Evolutionary conservation across 2,888 invertebrate species (phyloP), one percentile per base, ranked within the genome.

Genomic region (Periphyllus acericola): DNA sequence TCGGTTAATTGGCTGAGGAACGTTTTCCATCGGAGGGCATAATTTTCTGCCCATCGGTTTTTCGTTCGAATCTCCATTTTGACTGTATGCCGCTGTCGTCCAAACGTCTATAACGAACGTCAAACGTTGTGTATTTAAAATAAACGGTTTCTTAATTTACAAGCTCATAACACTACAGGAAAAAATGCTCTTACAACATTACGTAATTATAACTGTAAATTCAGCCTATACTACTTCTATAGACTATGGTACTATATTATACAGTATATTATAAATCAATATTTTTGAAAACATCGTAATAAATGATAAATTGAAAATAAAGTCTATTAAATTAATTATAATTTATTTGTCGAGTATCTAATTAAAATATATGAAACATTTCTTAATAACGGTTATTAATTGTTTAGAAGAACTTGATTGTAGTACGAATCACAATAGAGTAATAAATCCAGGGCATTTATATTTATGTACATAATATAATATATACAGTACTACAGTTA

Each of bases 1-100:
- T 90, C 91, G 90, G 90, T 90, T 90, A 83, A 90, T 89, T 79
- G 90, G 91, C 83, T 89, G 90, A 55, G 89, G 89, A 68, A 89
- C 90, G 89, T 89, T 89, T 76, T 88, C 89, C 90, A 90, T 90
- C 40, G 90, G 89, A 68, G 90, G 90, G 88, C 90, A 90, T 72
- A 89, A 81, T 88, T 89, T 89, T 25, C 90, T 89, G 29, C 84
- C 79, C 17, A 81, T 76, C 36, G 86, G 84, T 74, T 88, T 89
- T 71, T 82, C 89, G 40, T 87, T 75, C 3, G 71, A 60, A 88
- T 85, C 90, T 91, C 83, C 84, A 74, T 74, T 87, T 60, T 87
- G 80, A 1, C 81, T 46, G 3, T 87, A 40, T 19, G 11, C 72
- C 11, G 25, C 29, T 9, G 71, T 36, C n/a, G 72, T 74, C 80